Conservation (phyloP, 2,113 vertebrate genomes). For the Myxocyprinus asiaticus region DNA sequence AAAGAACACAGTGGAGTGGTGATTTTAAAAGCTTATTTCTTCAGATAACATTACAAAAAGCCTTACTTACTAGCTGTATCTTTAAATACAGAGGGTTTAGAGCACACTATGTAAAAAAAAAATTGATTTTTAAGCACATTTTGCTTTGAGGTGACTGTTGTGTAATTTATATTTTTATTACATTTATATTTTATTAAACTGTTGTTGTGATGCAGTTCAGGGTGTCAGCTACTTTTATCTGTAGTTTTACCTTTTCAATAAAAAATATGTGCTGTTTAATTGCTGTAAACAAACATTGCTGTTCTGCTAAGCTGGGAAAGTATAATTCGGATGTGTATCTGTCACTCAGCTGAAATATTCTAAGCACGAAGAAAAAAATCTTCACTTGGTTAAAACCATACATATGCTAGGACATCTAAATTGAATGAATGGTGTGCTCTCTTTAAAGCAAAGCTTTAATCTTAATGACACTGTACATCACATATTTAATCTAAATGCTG, state of each 20-base stretch:
- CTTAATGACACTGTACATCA: neutral
- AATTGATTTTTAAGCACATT: no score
- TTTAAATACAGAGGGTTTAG: neutral
- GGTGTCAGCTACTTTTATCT: no score
- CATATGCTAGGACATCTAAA: neutral
- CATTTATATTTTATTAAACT: no score
- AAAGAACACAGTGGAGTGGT: neutral
- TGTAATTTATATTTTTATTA: no score
- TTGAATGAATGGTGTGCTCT: neutral
- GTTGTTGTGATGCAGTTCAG: no score
- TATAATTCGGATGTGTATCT: no score
- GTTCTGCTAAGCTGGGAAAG: no score
- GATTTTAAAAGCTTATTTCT: neutral
- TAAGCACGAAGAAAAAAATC: neutral
- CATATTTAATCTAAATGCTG: neutral
- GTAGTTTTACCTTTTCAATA: no score
- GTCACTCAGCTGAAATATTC: no score
- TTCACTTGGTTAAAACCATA: neutral
- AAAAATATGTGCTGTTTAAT: no score
- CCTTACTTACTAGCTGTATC: neutral
- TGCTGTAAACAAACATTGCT: no score
- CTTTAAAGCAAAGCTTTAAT: slow-evolving; percentile 6
- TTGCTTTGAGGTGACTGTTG: no score
- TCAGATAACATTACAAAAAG: neutral
- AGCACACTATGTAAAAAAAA: neutral